These are phyloP conservation scores for Sturnus vulgaris DNA, from an alignment of 2,113 vertebrate genomes.

Conservation along the genomic window DNA sequence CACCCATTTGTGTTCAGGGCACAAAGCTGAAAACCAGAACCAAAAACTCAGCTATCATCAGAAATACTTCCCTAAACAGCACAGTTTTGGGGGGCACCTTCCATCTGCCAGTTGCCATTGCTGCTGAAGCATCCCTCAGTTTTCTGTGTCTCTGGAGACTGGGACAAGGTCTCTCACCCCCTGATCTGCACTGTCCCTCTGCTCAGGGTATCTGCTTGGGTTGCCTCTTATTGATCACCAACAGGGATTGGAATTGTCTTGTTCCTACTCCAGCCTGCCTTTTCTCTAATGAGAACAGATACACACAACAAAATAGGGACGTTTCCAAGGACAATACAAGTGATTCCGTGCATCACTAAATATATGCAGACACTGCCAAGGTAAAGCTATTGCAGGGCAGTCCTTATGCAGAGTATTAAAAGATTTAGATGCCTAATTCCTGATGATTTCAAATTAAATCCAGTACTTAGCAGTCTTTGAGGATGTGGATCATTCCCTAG, in stretches of 20 bases:
- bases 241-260: not conserved
- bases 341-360: not conserved
- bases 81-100: not conserved
- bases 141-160: not conserved
- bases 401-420: not conserved
- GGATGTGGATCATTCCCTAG: not conserved
- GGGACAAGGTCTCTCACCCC: not conserved
- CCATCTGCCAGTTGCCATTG: not conserved
- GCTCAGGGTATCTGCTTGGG: not conserved
- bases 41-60: not conserved
- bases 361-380: not conserved
- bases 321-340: not conserved
- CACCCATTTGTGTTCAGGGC: not conserved
- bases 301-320: accelerated
- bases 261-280: not conserved
- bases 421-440: not conserved
- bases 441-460: not conserved
- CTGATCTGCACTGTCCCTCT: not conserved
- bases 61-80: not conserved
- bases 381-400: not conserved
- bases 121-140: not conserved
- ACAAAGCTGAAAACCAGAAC: not conserved
- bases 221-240: not conserved
- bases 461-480: not conserved
- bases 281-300: not conserved